phyloP scores from a whole-genome alignment of 2,888 invertebrate genomes.

The Dorcus hopei region DNA sequence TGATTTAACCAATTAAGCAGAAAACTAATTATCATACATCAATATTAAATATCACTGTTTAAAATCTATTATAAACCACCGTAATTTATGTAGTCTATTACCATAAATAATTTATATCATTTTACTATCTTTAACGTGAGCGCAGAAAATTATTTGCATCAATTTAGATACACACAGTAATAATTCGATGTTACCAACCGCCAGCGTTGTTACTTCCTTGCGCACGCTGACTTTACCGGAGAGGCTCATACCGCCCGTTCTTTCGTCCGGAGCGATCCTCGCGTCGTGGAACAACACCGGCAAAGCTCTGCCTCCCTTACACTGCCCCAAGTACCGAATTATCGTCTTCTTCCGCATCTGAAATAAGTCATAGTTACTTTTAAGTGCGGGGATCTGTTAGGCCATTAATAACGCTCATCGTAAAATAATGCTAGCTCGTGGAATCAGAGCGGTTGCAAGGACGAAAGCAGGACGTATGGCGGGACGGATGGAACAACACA shows the following conservation, averaged over 20 bases:
- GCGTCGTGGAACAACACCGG: conserved; percentile 24
- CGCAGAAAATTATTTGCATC: background rate
- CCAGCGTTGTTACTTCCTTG: conserved; percentile 23
- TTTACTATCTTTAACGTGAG: background rate
- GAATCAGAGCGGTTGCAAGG: conserved; percentile 23
- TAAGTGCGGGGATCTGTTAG: conserved; percentile 35
- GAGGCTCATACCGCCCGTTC: conserved; percentile 18
- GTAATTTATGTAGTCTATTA: background rate
- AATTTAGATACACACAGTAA: conserved; percentile 1
- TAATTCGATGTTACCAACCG: conserved; percentile 24
- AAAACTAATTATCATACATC: conserved; percentile 16
- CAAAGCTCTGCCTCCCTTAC: conserved; percentile 26
- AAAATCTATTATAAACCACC: conserved; percentile 3
- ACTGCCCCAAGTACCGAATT: conserved; percentile 31
- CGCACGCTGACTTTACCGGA: conserved; percentile 24
- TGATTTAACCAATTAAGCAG: background rate
- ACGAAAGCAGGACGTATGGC: conserved; percentile 12
- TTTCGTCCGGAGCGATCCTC: conserved; percentile 19
- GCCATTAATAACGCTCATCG: conserved; percentile 42
- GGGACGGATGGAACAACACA: conserved; percentile 13
- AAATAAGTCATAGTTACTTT: conserved; percentile 37
- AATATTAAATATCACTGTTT: conserved; percentile 8
- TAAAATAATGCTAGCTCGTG: conserved; percentile 35
- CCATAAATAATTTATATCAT: conserved; percentile 1
- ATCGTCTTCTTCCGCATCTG: conserved; percentile 25